Evolutionary conservation across 37 sponge, comb jelly and placozoan species (phyloP), one percentile per base, ranked within the genome.

Genomic region (Chondrilla cf. caribensis): DNA sequence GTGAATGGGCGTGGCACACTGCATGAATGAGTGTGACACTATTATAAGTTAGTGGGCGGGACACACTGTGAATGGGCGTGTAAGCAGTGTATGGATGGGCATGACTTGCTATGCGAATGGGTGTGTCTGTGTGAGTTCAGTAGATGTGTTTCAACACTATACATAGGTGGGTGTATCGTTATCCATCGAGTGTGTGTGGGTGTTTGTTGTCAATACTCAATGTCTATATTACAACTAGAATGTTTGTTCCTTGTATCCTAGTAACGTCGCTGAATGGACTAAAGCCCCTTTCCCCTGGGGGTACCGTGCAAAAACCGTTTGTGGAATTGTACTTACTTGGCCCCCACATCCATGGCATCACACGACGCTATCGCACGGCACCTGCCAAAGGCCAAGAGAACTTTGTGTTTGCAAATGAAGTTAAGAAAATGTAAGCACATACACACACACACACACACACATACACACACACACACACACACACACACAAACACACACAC

Each of bases 181-280:
- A 81, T 19, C 88, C 88, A 87, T 85, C 87, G 2, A 84, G 39
- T 11, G 85, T 39, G 64, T 62, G 87, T 42, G 83, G 78, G 32
- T 91, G 79, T n/a, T 44, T 76, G 19, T 81, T 85, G 65, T 84
- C 38, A 6, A 82, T 3, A 11, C 85, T 44, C 18, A 91, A 47
- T 47, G 11, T 47, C 6, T 47, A 14, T n/a, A n/a, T n/a, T n/a
- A n/a, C n/a, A n/a, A n/a, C n/a, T n/a, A n/a, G n/a, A n/a, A n/a
- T n/a, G n/a, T n/a, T n/a, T n/a, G n/a, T n/a, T 67, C 35, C 24
- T 40, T 6, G 2, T 24, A n/a, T 25, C 40, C 2, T 9, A 73
- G 76, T 73, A 19, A 43, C 40, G 76, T 73, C 76, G 1, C 24
- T 73, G 38, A 73, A 9, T 73, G 76, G 76, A 19, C 44, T 73